phyloP scores from a whole-genome alignment of 2,113 vertebrate genomes.

The Chaenogobius annularis region DNA sequence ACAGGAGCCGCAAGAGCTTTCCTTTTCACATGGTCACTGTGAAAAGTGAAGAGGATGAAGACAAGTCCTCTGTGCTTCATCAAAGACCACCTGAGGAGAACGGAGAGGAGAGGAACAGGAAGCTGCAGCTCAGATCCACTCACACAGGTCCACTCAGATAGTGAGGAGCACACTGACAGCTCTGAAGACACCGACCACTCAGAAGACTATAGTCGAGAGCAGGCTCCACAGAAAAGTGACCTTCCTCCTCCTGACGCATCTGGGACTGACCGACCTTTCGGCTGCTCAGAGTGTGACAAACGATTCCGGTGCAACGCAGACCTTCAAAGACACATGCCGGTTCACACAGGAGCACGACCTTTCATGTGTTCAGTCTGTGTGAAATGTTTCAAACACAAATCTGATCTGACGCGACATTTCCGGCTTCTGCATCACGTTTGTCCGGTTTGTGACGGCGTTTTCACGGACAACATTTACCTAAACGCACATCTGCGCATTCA shows the following conservation, averaged over 20 bases:
- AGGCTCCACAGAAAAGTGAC: neutral
- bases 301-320: neutral
- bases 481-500: neutral
- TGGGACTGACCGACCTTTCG: neutral
- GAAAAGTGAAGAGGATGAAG: neutral
- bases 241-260: neutral
- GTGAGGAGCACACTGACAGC: neutral
- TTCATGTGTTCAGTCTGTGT: neutral
- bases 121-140: neutral
- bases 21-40: neutral
- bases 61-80: neutral
- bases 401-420: neutral
- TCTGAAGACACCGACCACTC: neutral
- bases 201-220: neutral
- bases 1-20: neutral
- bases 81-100: neutral
- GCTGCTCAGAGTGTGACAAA: neutral
- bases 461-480: neutral
- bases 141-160: neutral
- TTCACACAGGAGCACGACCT: neutral
- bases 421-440: neutral
- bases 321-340: neutral
- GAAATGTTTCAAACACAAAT: neutral
- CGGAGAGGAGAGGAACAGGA: neutral
- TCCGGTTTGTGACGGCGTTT: neutral